Conservation (phyloP, 2,888 invertebrate genomes). For the Scaptomyza cyrtandrae region DNA sequence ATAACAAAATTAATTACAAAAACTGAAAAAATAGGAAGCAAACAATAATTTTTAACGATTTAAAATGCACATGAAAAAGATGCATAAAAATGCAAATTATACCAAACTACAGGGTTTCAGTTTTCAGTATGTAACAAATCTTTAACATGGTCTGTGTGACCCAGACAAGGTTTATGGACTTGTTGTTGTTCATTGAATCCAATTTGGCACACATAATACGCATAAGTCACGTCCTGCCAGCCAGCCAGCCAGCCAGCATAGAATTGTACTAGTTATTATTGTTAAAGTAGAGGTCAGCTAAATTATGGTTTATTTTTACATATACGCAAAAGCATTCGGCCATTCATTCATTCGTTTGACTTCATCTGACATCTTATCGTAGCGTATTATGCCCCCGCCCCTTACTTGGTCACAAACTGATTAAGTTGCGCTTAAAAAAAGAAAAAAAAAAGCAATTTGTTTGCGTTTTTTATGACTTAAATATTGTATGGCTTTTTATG, state of each 20-base stretch:
- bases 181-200: constrained; percentile 54
- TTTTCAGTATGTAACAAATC: constrained; percentile 17
- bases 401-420: constrained; percentile 40
- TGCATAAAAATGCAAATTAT: constrained; percentile 50
- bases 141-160: constrained; percentile 50
- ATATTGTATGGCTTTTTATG: constrained; percentile 70
- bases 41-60: constrained; percentile 4
- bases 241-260: constrained; percentile 31
- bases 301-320: constrained; percentile 24
- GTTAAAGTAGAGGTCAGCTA: constrained; percentile 5
- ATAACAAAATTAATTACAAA: constrained; percentile 23
- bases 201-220: constrained; percentile 32
- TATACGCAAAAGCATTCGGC: constrained; percentile 9
- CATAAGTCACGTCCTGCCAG: constrained; percentile 72
- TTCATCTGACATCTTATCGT: constrained; percentile 32
- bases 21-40: background rate
- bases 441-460: constrained; percentile 58
- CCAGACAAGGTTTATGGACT: constrained; percentile 77
- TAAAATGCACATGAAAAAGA: constrained; percentile 32
- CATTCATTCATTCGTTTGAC: constrained; percentile 18
- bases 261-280: constrained; percentile 12
- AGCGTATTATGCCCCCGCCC: background rate
- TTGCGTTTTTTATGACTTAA: constrained; percentile 67
- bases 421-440: constrained; percentile 63
- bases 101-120: constrained; percentile 40